phyloP scores from a whole-genome alignment of 2,113 vertebrate species.

The Zapus hudsonius region DNA sequence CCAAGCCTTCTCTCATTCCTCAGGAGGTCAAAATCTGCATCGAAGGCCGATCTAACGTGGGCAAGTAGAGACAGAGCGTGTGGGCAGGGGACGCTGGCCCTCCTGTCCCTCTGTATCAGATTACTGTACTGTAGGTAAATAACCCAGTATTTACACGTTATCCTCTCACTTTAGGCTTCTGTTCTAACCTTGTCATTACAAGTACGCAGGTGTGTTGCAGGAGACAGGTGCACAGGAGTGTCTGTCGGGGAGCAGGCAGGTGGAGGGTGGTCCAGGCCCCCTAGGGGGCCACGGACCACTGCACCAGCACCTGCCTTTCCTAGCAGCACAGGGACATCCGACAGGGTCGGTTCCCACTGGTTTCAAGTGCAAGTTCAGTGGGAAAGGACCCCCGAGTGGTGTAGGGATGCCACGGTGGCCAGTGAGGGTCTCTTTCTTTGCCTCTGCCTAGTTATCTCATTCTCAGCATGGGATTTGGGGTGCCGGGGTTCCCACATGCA shows the following conservation, averaged over 20 bases:
- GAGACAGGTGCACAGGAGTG: slow-evolving; percentile 89
- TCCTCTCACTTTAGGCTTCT: slow-evolving; percentile 94
- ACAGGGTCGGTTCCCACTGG: slow-evolving; percentile 42
- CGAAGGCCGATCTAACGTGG: slow-evolving; percentile 98
- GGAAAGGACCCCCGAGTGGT: slow-evolving; percentile 70
- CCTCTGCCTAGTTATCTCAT: slow-evolving; percentile 38
- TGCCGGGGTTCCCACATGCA: slow-evolving; percentile 71
- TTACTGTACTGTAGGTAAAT: slow-evolving; percentile 96
- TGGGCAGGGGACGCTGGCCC: slow-evolving; percentile 84
- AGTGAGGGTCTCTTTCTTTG: slow-evolving; percentile 53
- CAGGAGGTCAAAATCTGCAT: slow-evolving; percentile 99
- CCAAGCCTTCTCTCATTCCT: slow-evolving; percentile 97
- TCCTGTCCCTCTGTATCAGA: slow-evolving; percentile 90
- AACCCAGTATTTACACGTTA: slow-evolving; percentile 95
- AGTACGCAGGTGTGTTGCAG: slow-evolving; percentile 90
- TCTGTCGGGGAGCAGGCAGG: slow-evolving; percentile 81
- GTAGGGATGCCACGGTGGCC: background rate
- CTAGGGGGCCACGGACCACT: slow-evolving; percentile 80
- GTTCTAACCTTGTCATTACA: slow-evolving; percentile 93
- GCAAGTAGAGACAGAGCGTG: slow-evolving; percentile 93
- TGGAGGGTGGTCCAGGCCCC: slow-evolving; percentile 74
- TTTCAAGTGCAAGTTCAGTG: slow-evolving; percentile 27
- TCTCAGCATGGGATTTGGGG: background rate
- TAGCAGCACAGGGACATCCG: slow-evolving; percentile 73
- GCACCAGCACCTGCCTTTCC: slow-evolving; percentile 78